Conservation (phyloP, 2,888 invertebrate species). For the Aporophyla nigra region DNA sequence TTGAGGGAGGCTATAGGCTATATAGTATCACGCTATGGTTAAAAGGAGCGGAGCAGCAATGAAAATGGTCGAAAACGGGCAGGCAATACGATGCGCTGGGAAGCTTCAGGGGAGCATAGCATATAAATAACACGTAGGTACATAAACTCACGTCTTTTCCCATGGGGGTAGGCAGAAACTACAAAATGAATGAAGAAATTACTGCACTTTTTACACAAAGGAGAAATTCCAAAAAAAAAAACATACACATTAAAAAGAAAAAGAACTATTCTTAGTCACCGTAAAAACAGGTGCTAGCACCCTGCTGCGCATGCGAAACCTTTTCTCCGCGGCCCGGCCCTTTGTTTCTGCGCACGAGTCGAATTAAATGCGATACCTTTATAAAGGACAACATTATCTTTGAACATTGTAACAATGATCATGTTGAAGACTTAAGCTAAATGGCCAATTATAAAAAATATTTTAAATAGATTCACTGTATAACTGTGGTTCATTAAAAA, state of each 20-base stretch:
- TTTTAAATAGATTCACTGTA: background rate
- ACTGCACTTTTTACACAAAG: slow-evolving; percentile 7
- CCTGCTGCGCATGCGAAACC: slow-evolving; percentile 72
- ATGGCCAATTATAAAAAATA: slow-evolving; percentile 4
- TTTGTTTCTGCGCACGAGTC: slow-evolving; percentile 68
- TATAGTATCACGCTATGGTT: no score
- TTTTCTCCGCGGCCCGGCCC: slow-evolving; percentile 75
- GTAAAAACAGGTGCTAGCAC: slow-evolving; percentile 73
- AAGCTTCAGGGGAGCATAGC: no score
- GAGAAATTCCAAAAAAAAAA: slow-evolving; percentile 9
- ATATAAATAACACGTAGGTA: no score
- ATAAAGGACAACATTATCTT: slow-evolving; percentile 9
- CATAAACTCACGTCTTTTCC: background rate
- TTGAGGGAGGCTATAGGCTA: no score
- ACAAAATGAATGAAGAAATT: background rate
- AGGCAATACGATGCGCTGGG: no score
- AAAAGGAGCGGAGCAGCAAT: no score
- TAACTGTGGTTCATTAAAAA: background rate
- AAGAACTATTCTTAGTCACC: slow-evolving; percentile 6
- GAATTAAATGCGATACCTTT: slow-evolving; percentile 21
- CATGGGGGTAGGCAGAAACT: background rate
- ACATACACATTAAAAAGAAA: background rate
- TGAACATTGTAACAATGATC: background rate
- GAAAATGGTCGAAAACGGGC: no score
- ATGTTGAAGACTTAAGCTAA: no score